These are phyloP conservation scores for Nannoperca australis DNA, from an alignment of 2,797 vertebrate genomes.

Conservation along the genomic window DNA sequence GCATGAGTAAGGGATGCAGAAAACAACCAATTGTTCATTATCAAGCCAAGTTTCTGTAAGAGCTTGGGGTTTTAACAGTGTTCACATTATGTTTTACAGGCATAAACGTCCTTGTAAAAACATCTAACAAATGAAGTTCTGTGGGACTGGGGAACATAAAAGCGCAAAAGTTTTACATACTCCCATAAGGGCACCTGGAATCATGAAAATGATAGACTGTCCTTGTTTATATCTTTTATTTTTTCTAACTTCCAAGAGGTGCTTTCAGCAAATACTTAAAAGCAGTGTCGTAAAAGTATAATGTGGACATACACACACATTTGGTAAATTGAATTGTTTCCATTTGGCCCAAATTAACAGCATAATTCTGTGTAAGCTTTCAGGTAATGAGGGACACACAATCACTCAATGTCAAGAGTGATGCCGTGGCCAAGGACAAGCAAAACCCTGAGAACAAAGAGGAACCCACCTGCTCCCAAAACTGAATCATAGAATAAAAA, in stretches of 20 bases:
- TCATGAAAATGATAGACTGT: background rate
- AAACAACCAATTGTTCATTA: background rate
- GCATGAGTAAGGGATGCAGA: background rate
- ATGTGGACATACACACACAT: background rate
- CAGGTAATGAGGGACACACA: conserved; percentile 7
- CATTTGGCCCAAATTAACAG: conserved; percentile 25
- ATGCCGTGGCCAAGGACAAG: conserved; percentile 23
- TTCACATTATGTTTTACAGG: conserved; percentile 11
- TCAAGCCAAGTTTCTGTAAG: background rate
- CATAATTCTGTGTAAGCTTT: conserved; percentile 28
- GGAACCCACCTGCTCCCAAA: conserved; percentile 9
- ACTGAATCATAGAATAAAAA: conserved; percentile 27
- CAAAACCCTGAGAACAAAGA: conserved; percentile 29
- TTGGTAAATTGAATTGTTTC: conserved; percentile 13
- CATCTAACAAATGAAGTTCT: background rate
- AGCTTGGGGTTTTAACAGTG: background rate
- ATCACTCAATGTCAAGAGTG: conserved; percentile 29
- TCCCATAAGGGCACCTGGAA: conserved; percentile 13
- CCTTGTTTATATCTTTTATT: conserved; percentile 6
- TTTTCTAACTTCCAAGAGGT: conserved; percentile 2
- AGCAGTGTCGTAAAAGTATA: conserved; percentile 12
- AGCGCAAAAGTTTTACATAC: background rate
- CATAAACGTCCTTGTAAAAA: conserved; percentile 20
- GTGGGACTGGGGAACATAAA: background rate
- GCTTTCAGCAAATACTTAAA: conserved; percentile 15